phyloP scores from a whole-genome alignment of 2,797 vertebrate species.

The Rhabdomys pumilio region DNA sequence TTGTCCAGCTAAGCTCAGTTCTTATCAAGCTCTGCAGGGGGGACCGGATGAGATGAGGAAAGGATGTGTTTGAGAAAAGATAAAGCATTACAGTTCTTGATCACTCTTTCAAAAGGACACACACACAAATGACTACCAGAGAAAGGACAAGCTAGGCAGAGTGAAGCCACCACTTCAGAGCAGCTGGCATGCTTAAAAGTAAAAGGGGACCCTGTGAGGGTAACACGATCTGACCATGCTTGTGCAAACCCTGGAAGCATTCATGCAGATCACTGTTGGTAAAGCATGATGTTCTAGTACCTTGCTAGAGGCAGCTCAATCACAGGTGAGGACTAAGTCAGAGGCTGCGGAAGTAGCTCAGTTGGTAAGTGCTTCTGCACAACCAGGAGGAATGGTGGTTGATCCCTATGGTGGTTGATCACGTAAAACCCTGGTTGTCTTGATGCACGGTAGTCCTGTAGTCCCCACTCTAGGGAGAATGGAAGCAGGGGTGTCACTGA shows the following conservation, averaged over 20 bases:
- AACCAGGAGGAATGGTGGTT: not conserved
- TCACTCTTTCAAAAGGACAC: not conserved
- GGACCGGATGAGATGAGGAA: not conserved
- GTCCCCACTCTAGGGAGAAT: not conserved
- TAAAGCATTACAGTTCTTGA: not conserved
- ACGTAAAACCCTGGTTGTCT: not conserved
- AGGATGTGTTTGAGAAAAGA: not conserved
- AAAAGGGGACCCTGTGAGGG: fast-evolving
- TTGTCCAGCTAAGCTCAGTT: not conserved
- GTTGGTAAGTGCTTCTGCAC: not conserved
- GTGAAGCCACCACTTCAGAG: not conserved
- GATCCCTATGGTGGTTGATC: not conserved
- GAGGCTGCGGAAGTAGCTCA: not conserved
- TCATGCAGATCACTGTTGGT: fast-evolving
- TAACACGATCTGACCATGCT: not conserved
- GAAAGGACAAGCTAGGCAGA: fast-evolving
- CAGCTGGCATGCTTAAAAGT: not conserved
- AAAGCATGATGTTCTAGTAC: not conserved
- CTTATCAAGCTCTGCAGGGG: not conserved
- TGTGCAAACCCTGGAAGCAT: fast-evolving
- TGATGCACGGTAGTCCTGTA: not conserved
- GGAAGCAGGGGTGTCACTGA: not conserved
- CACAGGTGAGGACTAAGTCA: not conserved
- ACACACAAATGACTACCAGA: not conserved
- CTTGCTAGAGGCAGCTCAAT: not conserved